These are phyloP conservation scores for Orthonevra nobilis DNA, from an alignment of 2,888 invertebrate species.

Conservation along the genomic window DNA sequence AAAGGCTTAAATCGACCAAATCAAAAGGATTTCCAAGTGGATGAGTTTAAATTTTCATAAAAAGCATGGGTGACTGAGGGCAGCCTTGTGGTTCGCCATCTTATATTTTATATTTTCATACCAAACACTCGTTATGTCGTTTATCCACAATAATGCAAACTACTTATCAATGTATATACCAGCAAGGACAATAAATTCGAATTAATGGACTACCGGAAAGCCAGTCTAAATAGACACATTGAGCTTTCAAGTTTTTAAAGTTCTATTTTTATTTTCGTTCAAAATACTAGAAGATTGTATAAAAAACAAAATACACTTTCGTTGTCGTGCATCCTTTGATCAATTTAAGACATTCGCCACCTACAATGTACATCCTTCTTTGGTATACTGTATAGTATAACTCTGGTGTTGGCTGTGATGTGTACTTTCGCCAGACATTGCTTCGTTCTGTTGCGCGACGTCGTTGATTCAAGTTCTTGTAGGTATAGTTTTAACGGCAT, in stretches of 20 bases:
- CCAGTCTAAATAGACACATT: conserved; percentile 3
- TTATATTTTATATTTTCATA: too few species aligned
- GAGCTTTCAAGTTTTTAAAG: conserved; percentile 18
- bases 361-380: conserved; percentile 2
- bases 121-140: too few species aligned
- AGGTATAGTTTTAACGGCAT: conserved; percentile 14
- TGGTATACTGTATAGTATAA: conserved; percentile 9
- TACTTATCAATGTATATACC: too few species aligned
- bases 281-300: too few species aligned
- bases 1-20: too few species aligned
- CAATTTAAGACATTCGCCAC: conserved; percentile 44
- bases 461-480: conserved; percentile 34
- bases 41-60: too few species aligned
- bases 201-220: neutral
- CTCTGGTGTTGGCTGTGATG: neutral
- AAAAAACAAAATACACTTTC: conserved; percentile 2
- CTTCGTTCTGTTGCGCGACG: conserved; percentile 13
- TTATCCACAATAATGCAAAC: too few species aligned
- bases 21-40: too few species aligned
- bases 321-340: conserved; percentile 45
- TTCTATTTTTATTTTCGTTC: conserved; percentile 23
- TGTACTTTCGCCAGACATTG: conserved; percentile 4
- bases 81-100: too few species aligned
- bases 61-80: too few species aligned
- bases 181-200: conserved; percentile 16